phyloP scores from a whole-genome alignment of 2,113 vertebrate species.

The Neopipo cinnamomea region DNA sequence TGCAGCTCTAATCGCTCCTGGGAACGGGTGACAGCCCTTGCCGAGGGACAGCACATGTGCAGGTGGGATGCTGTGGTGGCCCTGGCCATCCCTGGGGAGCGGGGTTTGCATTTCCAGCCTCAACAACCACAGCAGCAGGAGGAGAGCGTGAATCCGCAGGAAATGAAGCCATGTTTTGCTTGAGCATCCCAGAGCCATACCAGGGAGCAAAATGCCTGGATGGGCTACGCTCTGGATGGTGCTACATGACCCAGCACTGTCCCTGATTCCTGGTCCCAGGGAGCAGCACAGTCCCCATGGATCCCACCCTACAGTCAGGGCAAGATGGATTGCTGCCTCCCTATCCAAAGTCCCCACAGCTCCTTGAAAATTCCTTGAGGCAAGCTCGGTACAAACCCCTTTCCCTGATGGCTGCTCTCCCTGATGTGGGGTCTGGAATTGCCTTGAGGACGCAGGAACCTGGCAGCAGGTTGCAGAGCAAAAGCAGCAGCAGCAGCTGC shows the following conservation, averaged over 20 bases:
- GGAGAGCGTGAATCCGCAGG: accelerated
- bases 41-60: accelerated
- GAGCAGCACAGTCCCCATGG: neutral
- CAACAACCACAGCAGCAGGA: accelerated
- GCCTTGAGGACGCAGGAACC: neutral
- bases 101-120: neutral
- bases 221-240: neutral
- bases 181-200: neutral
- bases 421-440: neutral
- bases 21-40: accelerated
- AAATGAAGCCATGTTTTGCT: neutral
- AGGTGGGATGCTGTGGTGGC: neutral
- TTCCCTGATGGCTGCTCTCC: neutral
- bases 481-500: neutral
- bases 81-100: neutral
- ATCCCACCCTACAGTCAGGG: neutral
- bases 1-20: accelerated
- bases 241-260: neutral
- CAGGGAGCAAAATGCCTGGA: accelerated
- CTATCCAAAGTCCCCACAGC: neutral
- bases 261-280: neutral
- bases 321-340: neutral
- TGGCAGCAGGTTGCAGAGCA: neutral
- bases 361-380: neutral
- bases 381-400: neutral